These are phyloP conservation scores for Menidia menidia DNA, from an alignment of 2,797 vertebrate genomes.

Conservation along the genomic window DNA sequence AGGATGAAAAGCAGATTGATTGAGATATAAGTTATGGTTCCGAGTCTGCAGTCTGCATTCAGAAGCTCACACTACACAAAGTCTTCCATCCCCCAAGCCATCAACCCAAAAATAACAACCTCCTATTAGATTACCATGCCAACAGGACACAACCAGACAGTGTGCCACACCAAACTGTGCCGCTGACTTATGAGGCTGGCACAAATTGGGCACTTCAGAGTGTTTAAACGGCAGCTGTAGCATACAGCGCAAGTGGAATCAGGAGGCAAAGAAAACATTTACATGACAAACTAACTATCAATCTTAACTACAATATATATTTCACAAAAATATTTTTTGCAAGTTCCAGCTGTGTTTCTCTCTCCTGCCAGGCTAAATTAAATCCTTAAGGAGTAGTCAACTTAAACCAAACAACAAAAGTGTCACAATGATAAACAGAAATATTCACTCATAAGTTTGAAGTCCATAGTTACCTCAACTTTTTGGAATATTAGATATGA, in stretches of 20 bases:
- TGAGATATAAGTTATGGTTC: neutral
- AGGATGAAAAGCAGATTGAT: constrained; percentile 9
- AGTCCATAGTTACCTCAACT: neutral
- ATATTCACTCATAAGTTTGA: constrained; percentile 7
- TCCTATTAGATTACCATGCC: constrained; percentile 60
- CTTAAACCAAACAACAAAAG: too few species aligned
- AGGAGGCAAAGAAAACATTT: too few species aligned
- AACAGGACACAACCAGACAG: constrained; percentile 54
- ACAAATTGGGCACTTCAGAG: constrained; percentile 36
- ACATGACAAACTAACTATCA: too few species aligned
- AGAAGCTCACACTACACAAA: constrained; percentile 67
- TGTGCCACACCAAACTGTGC: constrained; percentile 40
- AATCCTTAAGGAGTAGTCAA: too few species aligned
- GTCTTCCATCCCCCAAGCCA: constrained; percentile 42
- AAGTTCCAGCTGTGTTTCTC: too few species aligned
- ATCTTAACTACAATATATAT: too few species aligned
- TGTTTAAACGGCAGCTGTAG: neutral
- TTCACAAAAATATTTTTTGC: too few species aligned
- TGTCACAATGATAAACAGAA: neutral
- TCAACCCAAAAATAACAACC: constrained; percentile 58
- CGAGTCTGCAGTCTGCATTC: constrained; percentile 43
- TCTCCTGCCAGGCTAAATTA: too few species aligned
- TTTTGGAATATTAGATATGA: neutral
- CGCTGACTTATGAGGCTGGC: constrained; percentile 51
- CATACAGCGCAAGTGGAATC: neutral